A percentile compares a stretch with the other conserved stretches of the same genome.
These are phyloP conservation scores for Rhamphomyia laevipes DNA, from an alignment of 2,888 invertebrate species.

Conservation along the genomic window DNA sequence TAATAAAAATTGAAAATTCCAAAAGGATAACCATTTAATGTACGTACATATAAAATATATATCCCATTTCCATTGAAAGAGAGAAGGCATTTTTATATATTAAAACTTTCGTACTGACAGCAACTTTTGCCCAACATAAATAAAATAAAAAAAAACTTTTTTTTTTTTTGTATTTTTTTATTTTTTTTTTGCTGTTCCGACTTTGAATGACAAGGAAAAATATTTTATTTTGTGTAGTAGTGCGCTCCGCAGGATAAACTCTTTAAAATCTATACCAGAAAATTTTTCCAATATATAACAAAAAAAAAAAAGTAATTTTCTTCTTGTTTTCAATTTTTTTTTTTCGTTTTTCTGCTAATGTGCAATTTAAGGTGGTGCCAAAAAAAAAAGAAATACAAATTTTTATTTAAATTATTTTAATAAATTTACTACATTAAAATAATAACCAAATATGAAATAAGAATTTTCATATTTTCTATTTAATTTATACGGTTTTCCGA, in stretches of 20 bases:
- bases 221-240: background rate
- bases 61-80: constrained; percentile 12
- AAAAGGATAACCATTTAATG: background rate
- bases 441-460: constrained; percentile 6
- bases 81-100: constrained; percentile 20
- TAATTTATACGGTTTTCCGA: no score
- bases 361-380: background rate
- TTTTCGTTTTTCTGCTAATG: background rate
- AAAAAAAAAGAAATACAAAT: constrained; percentile 1
- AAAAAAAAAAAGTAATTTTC: constrained; percentile 5
- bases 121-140: constrained; percentile 35
- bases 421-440: background rate
- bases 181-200: background rate
- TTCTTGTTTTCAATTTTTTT: background rate
- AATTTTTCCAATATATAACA: constrained; percentile 1
- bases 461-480: no score
- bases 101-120: constrained; percentile 29
- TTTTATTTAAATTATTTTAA: background rate
- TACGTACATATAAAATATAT: background rate
- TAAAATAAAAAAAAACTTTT: constrained; percentile 23
- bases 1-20: background rate
- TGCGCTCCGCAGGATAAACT: no score
- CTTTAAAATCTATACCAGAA: no score
- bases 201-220: constrained; percentile 1
- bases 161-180: background rate